Evolutionary conservation across 1,140 invertebrate species (phyloP), one percentile per base, ranked within the genome.

Genomic region (Camponotus pennsylvanicus): DNA sequence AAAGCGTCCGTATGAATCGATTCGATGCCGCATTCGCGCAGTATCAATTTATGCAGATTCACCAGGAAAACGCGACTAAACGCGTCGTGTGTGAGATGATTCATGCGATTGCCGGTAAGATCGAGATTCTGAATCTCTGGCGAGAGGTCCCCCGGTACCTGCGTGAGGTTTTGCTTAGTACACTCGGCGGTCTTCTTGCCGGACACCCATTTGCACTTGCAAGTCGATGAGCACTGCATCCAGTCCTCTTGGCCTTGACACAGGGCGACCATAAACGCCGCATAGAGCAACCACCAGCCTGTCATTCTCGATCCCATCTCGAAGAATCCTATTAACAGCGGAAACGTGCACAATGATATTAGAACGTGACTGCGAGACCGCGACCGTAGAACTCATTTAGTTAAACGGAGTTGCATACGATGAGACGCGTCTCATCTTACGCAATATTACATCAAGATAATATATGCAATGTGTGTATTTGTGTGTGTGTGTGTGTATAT

Each of bases 181-280:
- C 98, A 98, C 85, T 98, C 97, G 0, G 98, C 98, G 27, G 97
- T 97, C 92, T 97, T 98, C 93, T 97, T 98, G 1, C 98, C 98
- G 63, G 96, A 97, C 5, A 96, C 96, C 97, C 97, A 98, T 77
- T 97, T 96, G 91, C 97, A 98, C 89, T 97, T 97, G 94, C 98
- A 98, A 42, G 94, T 95, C 40, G 95, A 92, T 86, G 95, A 95
- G 64, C 96, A 96, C 27, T 95, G 93, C 88, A 95, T 95, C 96
- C 96, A 97, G 71, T 97, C 96, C 11, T 95, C 92, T 57, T 95
- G 93, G 45, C 93, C 93, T 55, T 90, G 64, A 77, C 92, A 91
- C 45, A 80, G 79, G 73, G 61, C 86, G 1, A 88, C 83, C 40
- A 91, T 57, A 70, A 93, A 70, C 27, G 88, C 79, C 45, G 86